Base-by-base conservation (phyloP, 1,140 invertebrate genomes). In the Mylabris phalerata region DNA sequence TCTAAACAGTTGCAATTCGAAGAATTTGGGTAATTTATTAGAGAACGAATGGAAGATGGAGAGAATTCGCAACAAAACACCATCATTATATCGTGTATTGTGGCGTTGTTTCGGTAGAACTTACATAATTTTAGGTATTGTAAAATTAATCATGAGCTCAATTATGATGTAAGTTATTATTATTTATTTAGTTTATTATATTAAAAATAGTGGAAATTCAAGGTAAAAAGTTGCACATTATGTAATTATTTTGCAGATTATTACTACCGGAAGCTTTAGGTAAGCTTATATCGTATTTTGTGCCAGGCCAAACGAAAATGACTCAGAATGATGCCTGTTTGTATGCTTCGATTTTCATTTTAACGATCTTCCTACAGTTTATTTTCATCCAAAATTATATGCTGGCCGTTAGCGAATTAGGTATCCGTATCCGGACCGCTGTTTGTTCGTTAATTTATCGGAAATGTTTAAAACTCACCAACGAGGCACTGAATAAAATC, bases 321-420 rank as follows among this genome's bases (percentile, higher is more conserved):
- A 50, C 68, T 2, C 68, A 73, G 55, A 58, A 68, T 0, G 71
- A 83, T 3, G 87, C 87, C 0, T 89, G 87, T 66, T 54, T 84
- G 1, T 87, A 84, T 66, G 88, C 86, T 0, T 63, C 71, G 0
- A 86, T 85, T 0, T 81, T 95, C 9, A 80, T 92, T 63, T 60
- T 88, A 4, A 86, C 79, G 71, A 81, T 78, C 66, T 75, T 67
- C 61, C 68, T 86, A 51, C 78, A 82, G 48, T 81, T 87, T n/a
- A 74, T 89, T 19, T 73, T 86, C 42, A 82, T 89, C 59, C 90
- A 95, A 77, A 84, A 87, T 4, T 89, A 88, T 66, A 87, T 93
- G 77, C 84, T 93, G 73, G 82, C 79, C 50, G 77, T 69, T 6
- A 69, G 86, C 25, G 79, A 86, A 67, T 78, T 84, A 67, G 84